Evolutionary conservation across 2,888 invertebrate species (phyloP).

Genomic region (Halictus ligatus): DNA sequence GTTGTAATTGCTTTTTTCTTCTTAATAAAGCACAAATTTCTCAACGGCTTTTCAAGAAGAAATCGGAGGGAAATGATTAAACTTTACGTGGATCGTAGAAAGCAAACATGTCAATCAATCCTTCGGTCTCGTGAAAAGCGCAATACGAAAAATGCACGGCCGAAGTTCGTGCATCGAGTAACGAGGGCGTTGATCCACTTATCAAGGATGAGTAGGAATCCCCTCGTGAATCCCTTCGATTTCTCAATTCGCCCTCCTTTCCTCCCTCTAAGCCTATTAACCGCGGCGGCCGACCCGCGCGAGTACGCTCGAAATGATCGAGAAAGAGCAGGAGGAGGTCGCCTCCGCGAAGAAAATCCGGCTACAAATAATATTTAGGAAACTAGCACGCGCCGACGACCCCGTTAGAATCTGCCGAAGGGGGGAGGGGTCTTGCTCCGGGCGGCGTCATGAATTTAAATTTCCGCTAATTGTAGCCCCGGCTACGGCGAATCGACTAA

Average conservation of each 20-base stretch:
- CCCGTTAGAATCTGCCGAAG: not conserved
- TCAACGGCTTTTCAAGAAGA: too few species aligned
- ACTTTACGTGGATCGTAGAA: too few species aligned
- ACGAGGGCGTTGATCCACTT: constrained; percentile 75
- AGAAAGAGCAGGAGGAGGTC: constrained; percentile 28
- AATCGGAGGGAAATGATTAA: too few species aligned
- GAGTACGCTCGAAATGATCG: constrained; percentile 58
- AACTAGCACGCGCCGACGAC: constrained; percentile 14
- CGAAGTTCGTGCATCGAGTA: constrained; percentile 44
- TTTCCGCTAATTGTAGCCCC: constrained; percentile 51
- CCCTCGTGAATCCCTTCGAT: constrained; percentile 43
- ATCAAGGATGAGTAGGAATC: constrained; percentile 63
- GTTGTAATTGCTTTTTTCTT: not conserved
- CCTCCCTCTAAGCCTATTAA: constrained; percentile 62
- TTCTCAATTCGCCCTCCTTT: constrained; percentile 33
- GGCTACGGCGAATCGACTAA: constrained; percentile 50
- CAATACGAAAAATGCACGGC: constrained; percentile 15
- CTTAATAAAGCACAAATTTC: too few species aligned
- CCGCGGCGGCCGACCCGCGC: constrained; percentile 27
- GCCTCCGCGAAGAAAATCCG: constrained; percentile 34
- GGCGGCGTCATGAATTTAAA: constrained; percentile 63
- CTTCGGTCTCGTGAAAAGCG: too few species aligned
- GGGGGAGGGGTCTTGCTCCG: not conserved
- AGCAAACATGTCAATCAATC: not conserved
- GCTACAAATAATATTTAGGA: constrained; percentile 63